phyloP scores from a whole-genome alignment of 2,113 vertebrate species.

The mouse (Mus musculus) region DNA sequence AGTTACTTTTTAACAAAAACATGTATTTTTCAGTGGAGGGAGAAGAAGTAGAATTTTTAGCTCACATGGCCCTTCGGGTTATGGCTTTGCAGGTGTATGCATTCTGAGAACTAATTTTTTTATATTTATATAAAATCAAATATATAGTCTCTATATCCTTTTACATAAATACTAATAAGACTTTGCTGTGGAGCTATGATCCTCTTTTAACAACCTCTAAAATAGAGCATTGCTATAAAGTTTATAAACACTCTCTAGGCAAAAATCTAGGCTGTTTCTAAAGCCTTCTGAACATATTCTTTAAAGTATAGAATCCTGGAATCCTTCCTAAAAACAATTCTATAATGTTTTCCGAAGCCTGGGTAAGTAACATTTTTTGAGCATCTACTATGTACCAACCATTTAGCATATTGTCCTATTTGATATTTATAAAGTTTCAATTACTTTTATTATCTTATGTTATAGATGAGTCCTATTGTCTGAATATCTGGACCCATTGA shows the following conservation, averaged over 20 bases:
- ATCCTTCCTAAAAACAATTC: background rate
- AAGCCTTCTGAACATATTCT: background rate
- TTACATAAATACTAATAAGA: slow-evolving; percentile 7
- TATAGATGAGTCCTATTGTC: background rate
- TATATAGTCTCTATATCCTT: background rate
- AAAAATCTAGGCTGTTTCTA: background rate
- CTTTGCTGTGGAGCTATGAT: background rate
- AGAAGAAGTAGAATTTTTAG: background rate
- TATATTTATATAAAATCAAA: slow-evolving; percentile 28
- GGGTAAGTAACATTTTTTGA: background rate
- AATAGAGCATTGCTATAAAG: background rate
- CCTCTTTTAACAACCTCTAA: slow-evolving; percentile 44
- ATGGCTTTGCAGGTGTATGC: background rate
- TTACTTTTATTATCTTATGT: background rate
- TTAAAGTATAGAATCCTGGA: background rate
- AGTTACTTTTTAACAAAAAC: slow-evolving; percentile 67
- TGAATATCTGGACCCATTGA: background rate
- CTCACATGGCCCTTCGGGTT: background rate
- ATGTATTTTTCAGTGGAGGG: slow-evolving; percentile 34
- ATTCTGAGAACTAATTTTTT: slow-evolving; percentile 35
- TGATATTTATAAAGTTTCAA: background rate
- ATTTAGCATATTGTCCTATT: background rate
- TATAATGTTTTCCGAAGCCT: background rate
- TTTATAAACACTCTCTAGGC: background rate
- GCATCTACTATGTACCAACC: background rate